A percentile compares a stretch with the other conserved stretches of the same genome.
Evolutionary conservation across 1,140 invertebrate genomes (phyloP).

Genomic region (Camponotus vicinus): DNA sequence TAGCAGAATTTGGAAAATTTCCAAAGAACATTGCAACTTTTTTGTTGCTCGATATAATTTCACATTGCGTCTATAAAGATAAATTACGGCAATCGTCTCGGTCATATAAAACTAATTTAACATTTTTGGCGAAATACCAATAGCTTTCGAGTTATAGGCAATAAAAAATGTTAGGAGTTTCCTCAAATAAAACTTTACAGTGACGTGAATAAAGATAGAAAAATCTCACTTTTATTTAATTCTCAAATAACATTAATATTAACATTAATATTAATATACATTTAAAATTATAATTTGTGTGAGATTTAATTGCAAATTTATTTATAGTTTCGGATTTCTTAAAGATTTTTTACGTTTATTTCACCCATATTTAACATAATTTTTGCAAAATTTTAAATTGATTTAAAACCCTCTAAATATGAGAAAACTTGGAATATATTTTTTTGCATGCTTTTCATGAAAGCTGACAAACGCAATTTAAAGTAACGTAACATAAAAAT

Average conservation of each 20-base stretch:
- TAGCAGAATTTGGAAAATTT: constrained; percentile 21
- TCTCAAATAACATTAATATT: neutral
- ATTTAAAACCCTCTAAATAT: neutral
- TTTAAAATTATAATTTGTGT: neutral
- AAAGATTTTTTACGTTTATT: too few relatives aligned
- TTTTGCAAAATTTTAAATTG: neutral
- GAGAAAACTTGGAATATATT: neutral
- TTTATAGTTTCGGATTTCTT: neutral
- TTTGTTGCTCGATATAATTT: neutral
- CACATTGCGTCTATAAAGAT: constrained; percentile 6
- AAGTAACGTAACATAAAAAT: neutral
- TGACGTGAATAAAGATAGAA: too few relatives aligned
- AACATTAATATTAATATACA: too few relatives aligned
- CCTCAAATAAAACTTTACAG: neutral
- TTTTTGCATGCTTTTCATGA: neutral
- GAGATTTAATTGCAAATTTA: neutral
- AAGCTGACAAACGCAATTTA: neutral
- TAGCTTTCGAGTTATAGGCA: neutral
- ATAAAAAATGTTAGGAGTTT: neutral
- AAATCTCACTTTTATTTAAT: neutral
- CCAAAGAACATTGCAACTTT: constrained; percentile 13
- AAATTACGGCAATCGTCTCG: constrained; percentile 9
- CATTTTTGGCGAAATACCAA: neutral
- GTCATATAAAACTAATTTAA: constrained; percentile 40
- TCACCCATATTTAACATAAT: neutral